Percentiles rank a stretch among this genome's conserved stretches.
phyloP scores from a whole-genome alignment of 1,140 invertebrate genomes.

The Lordiphosa stackelbergi region DNA sequence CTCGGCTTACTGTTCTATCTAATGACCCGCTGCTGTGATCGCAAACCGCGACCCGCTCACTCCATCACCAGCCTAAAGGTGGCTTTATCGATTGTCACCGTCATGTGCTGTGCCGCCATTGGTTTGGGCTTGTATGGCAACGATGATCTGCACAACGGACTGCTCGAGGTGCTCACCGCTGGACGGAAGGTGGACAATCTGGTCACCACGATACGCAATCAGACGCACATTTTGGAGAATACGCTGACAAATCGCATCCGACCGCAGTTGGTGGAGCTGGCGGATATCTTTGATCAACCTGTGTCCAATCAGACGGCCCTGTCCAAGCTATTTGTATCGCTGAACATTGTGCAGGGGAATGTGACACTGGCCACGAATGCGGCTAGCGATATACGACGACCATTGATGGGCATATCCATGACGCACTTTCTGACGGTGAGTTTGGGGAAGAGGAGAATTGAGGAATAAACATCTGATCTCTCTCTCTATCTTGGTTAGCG shows the following conservation, averaged over 20 bases:
- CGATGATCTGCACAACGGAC: slow-evolving; percentile 93
- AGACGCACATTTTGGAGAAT: slow-evolving; percentile 81
- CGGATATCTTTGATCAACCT: slow-evolving; percentile 85
- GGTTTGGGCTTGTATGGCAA: slow-evolving; percentile 84
- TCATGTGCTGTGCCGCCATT: slow-evolving; percentile 88
- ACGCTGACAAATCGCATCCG: slow-evolving; percentile 84
- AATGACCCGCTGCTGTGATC: slow-evolving; percentile 94
- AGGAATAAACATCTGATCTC: background rate
- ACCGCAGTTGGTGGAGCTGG: slow-evolving; percentile 82
- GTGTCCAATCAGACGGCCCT: slow-evolving; percentile 86
- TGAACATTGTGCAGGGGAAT: slow-evolving; percentile 84
- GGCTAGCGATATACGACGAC: slow-evolving; percentile 85
- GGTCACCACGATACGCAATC: slow-evolving; percentile 86
- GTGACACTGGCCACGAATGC: slow-evolving; percentile 84
- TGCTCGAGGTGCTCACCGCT: slow-evolving; percentile 87
- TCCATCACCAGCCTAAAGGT: slow-evolving; percentile 91
- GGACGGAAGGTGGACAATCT: slow-evolving; percentile 87
- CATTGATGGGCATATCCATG: slow-evolving; percentile 83
- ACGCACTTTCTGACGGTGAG: slow-evolving; percentile 81
- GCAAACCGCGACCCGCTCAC: slow-evolving; percentile 89
- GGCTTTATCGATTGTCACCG: slow-evolving; percentile 87
- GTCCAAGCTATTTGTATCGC: slow-evolving; percentile 81
- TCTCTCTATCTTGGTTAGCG: slow-evolving; percentile 20
- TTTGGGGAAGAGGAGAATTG: background rate
- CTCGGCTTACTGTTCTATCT: slow-evolving; percentile 92